Evolutionary conservation across 2,797 vertebrate genomes (phyloP).

Genomic region (Sebastes ruberrimus): DNA sequence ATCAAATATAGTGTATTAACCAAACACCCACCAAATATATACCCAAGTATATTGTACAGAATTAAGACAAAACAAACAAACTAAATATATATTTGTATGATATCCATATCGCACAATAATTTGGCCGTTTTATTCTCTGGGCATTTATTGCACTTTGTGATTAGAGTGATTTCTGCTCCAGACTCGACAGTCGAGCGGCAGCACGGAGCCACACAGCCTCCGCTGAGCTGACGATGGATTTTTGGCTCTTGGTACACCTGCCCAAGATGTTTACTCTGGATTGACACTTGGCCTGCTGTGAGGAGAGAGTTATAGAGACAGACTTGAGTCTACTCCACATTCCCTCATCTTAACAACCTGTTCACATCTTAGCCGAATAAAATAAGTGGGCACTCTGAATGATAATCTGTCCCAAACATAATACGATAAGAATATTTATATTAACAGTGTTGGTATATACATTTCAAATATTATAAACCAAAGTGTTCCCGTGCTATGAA

Average conservation of each 20-base stretch:
- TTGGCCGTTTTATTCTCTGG: neutral
- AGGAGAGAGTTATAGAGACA: neutral
- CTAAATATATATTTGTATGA: neutral
- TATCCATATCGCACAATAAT: neutral
- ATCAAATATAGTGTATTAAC: neutral
- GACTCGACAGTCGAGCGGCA: constrained; percentile 6
- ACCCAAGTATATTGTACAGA: neutral
- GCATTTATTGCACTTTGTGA: neutral
- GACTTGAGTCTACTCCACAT: neutral
- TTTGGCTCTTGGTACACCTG: constrained; percentile 56
- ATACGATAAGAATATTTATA: neutral
- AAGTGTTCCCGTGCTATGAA: neutral
- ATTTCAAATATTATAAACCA: neutral
- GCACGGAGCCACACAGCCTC: constrained; percentile 21
- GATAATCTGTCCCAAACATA: neutral
- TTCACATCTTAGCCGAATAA: neutral
- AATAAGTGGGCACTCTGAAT: neutral
- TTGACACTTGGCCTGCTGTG: constrained; percentile 37
- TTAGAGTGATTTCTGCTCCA: constrained; percentile 9
- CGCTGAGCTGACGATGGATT: constrained; percentile 26
- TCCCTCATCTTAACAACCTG: neutral
- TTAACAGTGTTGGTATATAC: neutral
- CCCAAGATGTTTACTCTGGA: constrained; percentile 47
- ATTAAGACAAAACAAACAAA: neutral
- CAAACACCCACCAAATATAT: neutral